phyloP scores from a whole-genome alignment of 2,888 invertebrate genomes.

The Acrobasis repandana region DNA sequence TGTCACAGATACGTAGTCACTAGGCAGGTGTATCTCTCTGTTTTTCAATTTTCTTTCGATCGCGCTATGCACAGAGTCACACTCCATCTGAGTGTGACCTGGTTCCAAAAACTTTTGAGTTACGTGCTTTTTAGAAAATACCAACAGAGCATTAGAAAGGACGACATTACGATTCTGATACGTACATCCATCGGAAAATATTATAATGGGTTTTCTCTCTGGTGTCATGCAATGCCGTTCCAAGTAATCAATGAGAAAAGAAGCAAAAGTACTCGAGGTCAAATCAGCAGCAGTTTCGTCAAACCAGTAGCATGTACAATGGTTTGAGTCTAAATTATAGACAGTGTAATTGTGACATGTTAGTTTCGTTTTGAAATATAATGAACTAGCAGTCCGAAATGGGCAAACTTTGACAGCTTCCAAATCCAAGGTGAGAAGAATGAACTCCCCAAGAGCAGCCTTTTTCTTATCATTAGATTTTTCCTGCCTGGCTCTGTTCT shows the following conservation, averaged over 20 bases:
- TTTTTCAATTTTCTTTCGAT: conserved; percentile 2
- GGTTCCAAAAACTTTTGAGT: conserved; percentile 2
- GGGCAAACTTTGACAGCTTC: conserved; percentile 37
- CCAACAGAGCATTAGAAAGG: not conserved
- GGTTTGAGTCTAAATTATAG: not conserved
- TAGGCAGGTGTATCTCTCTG: not conserved
- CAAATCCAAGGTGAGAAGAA: conserved; percentile 36
- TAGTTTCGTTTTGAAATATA: too few species aligned
- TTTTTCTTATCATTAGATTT: conserved; percentile 34
- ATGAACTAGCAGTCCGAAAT: conserved; percentile 25
- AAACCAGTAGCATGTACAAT: conserved; percentile 4
- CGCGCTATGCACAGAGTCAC: conserved; percentile 1
- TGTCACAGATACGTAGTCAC: not conserved
- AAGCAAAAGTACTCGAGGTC: not conserved
- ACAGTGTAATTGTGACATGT: too few species aligned
- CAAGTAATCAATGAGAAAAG: conserved; percentile 2
- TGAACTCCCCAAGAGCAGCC: conserved; percentile 28
- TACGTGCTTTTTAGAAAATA: not conserved
- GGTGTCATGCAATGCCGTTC: not conserved
- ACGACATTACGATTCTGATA: conserved; percentile 2
- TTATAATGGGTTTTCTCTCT: not conserved
- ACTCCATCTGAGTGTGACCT: conserved; percentile 1
- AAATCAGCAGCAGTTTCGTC: not conserved
- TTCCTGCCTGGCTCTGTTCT: conserved; percentile 34
- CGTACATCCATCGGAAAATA: conserved; percentile 7